Evolutionary conservation across 2,888 invertebrate species (phyloP), one percentile per base, ranked within the genome.

Genomic region (Athetis lepigone): DNA sequence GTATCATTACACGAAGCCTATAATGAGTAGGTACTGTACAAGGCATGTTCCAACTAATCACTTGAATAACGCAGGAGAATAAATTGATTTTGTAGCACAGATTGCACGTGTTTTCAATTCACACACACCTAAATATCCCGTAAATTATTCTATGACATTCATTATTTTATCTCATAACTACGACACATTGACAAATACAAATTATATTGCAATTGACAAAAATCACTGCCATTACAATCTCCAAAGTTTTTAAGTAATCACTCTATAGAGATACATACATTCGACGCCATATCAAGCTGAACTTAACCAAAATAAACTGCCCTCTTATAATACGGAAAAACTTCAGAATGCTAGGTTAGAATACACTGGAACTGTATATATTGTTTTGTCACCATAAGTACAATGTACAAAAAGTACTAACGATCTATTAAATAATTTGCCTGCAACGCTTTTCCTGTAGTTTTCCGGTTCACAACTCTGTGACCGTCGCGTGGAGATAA

Each of bases 381-480:
- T 13, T 1, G 11, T 11, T 33, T 13, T 13, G 33, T 33, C 7
- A 8, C 13, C 33, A 13, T 13, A 33, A 13, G 62, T 11, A 25
- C 13, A 11, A 21, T 27, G 3, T 6, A 36, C 25, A 54, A 61
- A 23, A 70, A 46, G 16, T 23, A 62, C 37, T 43, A 64, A 50
- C 50, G 52, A 23, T 40, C 16, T 27, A 50, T 69, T 70, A 70
- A 43, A 39, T 16, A 52, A 63, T 70, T 69, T 50, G 21, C 29
- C 36, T 33, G n/a, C n/a, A 36, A 27, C 8, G n/a, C 27, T 50
- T 50, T 62, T 61, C 47, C 43, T 45, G 56, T 71, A 39, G 25
- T 79, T 77, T 79, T 79, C 80, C 78, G 46, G 68, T 79, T 57
- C 73, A 77, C 16, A 65, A 64, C 16, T 55, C 80, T 59, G 79